These are phyloP conservation scores for Ciconia nigra DNA, from an alignment of 2,797 vertebrate genomes.

Conservation along the genomic window DNA sequence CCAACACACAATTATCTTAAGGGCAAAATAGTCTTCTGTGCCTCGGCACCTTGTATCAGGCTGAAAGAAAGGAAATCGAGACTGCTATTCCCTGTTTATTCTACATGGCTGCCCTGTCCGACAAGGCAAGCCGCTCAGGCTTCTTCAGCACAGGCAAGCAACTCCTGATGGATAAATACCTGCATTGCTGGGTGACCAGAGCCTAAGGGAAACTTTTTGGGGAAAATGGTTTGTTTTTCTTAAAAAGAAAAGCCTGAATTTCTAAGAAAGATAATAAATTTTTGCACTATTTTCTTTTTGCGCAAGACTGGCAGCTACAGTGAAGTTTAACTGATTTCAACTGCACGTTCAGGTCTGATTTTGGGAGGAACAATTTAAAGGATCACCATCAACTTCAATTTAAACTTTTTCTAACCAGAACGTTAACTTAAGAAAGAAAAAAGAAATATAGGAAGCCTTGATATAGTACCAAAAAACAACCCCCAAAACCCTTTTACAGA, in stretches of 20 bases:
- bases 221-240: background rate
- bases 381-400: background rate
- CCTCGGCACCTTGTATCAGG: background rate
- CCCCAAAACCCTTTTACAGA: background rate
- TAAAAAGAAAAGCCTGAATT: background rate
- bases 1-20: constrained; percentile 64
- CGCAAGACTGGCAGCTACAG: background rate
- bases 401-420: background rate
- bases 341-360: background rate
- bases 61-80: constrained; percentile 45
- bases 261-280: background rate
- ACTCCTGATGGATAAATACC: background rate
- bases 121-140: background rate
- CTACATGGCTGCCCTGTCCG: background rate
- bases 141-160: background rate
- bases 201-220: background rate
- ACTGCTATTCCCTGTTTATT: constrained; percentile 38
- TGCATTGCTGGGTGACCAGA: background rate
- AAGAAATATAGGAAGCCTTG: background rate
- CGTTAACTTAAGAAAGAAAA: background rate
- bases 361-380: background rate
- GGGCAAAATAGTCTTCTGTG: constrained; percentile 52
- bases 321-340: background rate
- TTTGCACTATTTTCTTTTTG: background rate
- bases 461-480: background rate